Conservation (phyloP, 1,140 invertebrate species). For the Lerema accius region DNA sequence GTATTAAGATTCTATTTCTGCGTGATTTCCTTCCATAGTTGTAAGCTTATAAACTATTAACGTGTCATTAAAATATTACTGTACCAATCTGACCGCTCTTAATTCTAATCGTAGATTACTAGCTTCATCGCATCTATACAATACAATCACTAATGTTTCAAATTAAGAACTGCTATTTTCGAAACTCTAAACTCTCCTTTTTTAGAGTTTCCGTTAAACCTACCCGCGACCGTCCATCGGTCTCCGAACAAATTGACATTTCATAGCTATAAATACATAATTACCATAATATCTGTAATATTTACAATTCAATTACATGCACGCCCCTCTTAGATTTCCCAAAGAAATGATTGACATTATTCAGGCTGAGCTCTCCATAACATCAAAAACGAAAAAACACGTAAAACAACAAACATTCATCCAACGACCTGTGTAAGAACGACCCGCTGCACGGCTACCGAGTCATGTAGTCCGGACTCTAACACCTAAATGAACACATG, state of each 20-base stretch:
- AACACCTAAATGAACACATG: slow-evolving; percentile 81
- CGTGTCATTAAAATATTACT: slow-evolving; percentile 33
- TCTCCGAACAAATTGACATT: slow-evolving; percentile 32
- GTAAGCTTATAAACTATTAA: slow-evolving; percentile 27
- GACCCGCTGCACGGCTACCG: slow-evolving; percentile 59
- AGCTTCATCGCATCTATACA: slow-evolving; percentile 21
- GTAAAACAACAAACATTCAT: slow-evolving; percentile 77
- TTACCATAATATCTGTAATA: slow-evolving; percentile 39
- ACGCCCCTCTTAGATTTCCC: slow-evolving; percentile 52
- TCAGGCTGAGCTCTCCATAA: slow-evolving; percentile 71
- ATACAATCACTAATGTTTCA: slow-evolving; percentile 25
- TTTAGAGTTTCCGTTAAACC: slow-evolving; percentile 31
- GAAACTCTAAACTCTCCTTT: slow-evolving; percentile 35
- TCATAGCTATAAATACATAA: slow-evolving; percentile 32
- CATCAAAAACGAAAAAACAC: slow-evolving; percentile 70
- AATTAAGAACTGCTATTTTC: slow-evolving; percentile 26
- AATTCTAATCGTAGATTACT: slow-evolving; percentile 27
- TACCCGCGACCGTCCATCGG: slow-evolving; percentile 8
- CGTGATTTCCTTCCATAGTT: slow-evolving; percentile 18
- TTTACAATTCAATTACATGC: slow-evolving; percentile 53
- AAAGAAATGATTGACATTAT: slow-evolving; percentile 81
- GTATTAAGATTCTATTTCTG: slow-evolving; percentile 18
- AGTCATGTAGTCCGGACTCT: slow-evolving; percentile 70
- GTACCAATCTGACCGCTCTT: slow-evolving; percentile 35
- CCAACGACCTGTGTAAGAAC: slow-evolving; percentile 64